Evolutionary conservation across 1,140 invertebrate species (phyloP).

Genomic region (Theocolax elegans): DNA sequence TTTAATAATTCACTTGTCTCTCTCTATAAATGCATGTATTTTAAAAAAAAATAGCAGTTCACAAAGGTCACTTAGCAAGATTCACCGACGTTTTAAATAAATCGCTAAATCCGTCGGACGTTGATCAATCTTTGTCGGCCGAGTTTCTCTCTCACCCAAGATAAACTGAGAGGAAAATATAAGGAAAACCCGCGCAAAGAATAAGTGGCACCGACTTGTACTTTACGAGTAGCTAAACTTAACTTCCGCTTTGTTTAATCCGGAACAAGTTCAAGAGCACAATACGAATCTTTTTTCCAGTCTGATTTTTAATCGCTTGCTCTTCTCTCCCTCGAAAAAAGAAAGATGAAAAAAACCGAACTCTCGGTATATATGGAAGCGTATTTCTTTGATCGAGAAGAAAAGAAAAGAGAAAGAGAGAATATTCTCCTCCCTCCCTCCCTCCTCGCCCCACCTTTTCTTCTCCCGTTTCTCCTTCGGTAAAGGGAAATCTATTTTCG

Average conservation of each 20-base stretch:
- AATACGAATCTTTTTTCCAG: no score
- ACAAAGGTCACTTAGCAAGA: no score
- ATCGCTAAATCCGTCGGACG: no score
- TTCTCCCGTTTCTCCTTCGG: not conserved
- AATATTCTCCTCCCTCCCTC: not conserved
- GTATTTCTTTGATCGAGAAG: conserved; percentile 46
- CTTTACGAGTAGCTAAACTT: not conserved
- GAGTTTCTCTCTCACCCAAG: no score
- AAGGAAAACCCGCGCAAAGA: no score
- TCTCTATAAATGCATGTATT: no score
- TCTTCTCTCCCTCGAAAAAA: not conserved
- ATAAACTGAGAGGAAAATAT: no score
- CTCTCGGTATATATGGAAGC: conserved; percentile 44
- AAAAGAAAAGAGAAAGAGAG: not conserved
- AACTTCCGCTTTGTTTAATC: not conserved
- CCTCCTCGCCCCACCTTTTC: not conserved
- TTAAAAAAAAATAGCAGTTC: no score
- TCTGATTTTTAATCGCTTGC: not conserved
- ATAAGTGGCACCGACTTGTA: no score
- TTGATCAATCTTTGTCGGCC: no score
- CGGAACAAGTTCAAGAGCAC: not conserved
- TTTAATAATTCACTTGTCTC: no score
- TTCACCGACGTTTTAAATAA: no score
- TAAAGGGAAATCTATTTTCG: conserved; percentile 52
- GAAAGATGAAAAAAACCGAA: not conserved